Percentiles rank a stretch among this genome's conserved stretches.
phyloP scores from a whole-genome alignment of 2,113 vertebrate species.

The Symphodus melops region DNA sequence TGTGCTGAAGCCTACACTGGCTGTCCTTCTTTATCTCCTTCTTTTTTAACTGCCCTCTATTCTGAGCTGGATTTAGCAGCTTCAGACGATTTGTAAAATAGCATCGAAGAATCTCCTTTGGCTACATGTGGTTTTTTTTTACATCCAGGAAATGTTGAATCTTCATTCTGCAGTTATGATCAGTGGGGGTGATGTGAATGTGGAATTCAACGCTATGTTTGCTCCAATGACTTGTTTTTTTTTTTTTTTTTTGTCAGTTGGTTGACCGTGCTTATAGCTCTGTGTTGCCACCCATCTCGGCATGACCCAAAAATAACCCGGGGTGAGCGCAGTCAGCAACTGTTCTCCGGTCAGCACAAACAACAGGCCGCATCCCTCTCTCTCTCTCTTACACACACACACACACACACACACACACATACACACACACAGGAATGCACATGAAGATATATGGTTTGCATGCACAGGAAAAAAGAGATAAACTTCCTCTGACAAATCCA shows the following conservation, averaged over 20 bases:
- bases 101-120: conserved; percentile 2
- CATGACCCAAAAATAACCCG: conserved; percentile 68
- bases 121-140: background rate
- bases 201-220: conserved; percentile 48
- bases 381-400: background rate
- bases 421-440: conserved; percentile 11
- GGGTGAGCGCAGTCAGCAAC: conserved; percentile 65
- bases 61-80: conserved; percentile 37
- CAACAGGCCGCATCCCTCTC: conserved; percentile 3
- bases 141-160: conserved; percentile 8
- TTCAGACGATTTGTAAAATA: conserved; percentile 42
- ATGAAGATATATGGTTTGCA: conserved; percentile 42
- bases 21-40: conserved; percentile 41
- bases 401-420: conserved; percentile 23
- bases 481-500: conserved; percentile 13
- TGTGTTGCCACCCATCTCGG: conserved; percentile 60
- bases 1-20: conserved; percentile 51
- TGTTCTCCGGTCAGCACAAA: conserved; percentile 68
- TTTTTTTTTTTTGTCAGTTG: conserved; percentile 34
- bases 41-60: conserved; percentile 22
- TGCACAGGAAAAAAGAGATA: conserved; percentile 20
- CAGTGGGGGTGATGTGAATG: conserved; percentile 25
- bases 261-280: conserved; percentile 43
- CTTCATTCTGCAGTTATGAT: conserved; percentile 23
- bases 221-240: conserved; percentile 16